Base-by-base conservation (phyloP, 2,888 invertebrate species). In the Drosophila nigricruria region DNA sequence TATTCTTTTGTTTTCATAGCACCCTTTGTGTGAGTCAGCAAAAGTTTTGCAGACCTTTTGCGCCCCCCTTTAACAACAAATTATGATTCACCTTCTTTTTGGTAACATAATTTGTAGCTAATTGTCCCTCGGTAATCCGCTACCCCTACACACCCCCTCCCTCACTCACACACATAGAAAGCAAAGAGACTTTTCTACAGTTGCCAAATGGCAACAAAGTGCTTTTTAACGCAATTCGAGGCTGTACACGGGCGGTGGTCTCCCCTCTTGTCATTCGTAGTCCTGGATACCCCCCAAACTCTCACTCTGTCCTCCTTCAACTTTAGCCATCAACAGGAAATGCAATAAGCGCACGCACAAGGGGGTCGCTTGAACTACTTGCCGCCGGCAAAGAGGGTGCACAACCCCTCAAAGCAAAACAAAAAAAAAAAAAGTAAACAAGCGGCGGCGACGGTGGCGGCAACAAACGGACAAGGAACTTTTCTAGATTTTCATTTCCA, bases 301-400 rank as follows among this genome's bases (percentile, higher is more conserved):
- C 42, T 10, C 32, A 23, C 30, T 16, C 14, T 23, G 36, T 16
- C 40, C 47, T 23, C 25, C 27, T 14, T 30, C 45, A 34, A 61
- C 45, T 72, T 47, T n/a, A 23, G 14, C 60, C 64, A 70, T 75
- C 76, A 72, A 68, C 77, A 77, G 72, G 68, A 86, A 87, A 81
- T 83, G 83, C 83, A 83, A 83, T 87, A 87, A 83, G 62, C 84
- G 84, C 87, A 83, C 87, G 82, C 82, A 82, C 77, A 75, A 59
- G 34, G 25, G 25, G 38, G 10, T n/a, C n/a, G 61, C 23, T 42
- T 25, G 45, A 67, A 67, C 76, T 70, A 47, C 36, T 76, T 70
- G 74, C 70, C 52, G 65, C 43, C 72, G 72, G 65, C 68, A 56
- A 62, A 40, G 65, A 63, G 70, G 72, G 71, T 65, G 61, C 57